Evolutionary conservation across 2,113 vertebrate species (phyloP), one percentile per base, ranked within the genome.

Genomic region (Nycticebus coucang): DNA sequence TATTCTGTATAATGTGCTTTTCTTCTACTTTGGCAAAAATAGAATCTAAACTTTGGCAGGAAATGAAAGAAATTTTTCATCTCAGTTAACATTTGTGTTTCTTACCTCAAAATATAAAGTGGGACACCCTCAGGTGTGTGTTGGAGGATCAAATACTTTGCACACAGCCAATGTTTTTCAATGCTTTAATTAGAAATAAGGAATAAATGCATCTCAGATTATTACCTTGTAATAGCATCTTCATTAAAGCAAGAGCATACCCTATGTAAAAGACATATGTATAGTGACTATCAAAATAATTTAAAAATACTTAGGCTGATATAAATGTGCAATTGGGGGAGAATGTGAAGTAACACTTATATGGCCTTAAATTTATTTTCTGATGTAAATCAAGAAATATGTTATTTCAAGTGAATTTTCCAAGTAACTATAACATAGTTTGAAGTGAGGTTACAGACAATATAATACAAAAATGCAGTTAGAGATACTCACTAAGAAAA

Each of bases 31-130:
- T 94, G 88, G 91, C 77, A 95, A 95, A 97, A 97, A 92, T 82
- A 97, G 94, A 53, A 77, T 21, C 35, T 95, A 93, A 83, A 79
- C 12, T 96, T 93, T 96, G 24, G 80, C 30, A 97, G 89, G 96
- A 93, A 97, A 96, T 94, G 68, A 94, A 95, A 98, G 69, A 72
- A 74, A 94, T 88, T 86, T 92, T 95, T n/a, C 45, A 80, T 84
- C 95, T 77, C 12, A 28, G 74, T 96, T 92, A 91, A 26, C 24
- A 50, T 93, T 85, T 93, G 59, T 66, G 17, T 13, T 83, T 81
- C 37, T 77, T 71, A 75, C 60, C 66, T 85, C 50, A 72, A 87
- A 93, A 81, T 93, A 55, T 60, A 81, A 91, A 86, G 30, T 66
- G 35, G 41, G 19, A 50, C 53, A 33, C 33, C 35, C 37, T 2